phyloP scores from a whole-genome alignment of 2,888 invertebrate genomes.

The Scaptomyza tumidula region DNA sequence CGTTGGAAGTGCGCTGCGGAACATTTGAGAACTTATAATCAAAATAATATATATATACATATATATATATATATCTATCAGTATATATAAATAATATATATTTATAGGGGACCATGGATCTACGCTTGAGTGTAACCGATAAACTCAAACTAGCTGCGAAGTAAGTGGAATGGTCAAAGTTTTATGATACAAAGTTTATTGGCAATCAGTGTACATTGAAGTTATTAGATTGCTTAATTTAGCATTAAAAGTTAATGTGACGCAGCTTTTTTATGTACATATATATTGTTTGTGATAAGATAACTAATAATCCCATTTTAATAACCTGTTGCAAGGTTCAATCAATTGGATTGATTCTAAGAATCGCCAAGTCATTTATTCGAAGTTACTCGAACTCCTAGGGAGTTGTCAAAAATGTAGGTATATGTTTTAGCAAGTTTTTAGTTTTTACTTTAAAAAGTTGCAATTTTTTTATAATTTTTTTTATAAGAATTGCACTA shows the following conservation, averaged over 20 bases:
- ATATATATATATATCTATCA: constrained; percentile 2
- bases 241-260: constrained; percentile 2
- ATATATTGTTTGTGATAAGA: neutral
- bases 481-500: too few relatives aligned
- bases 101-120: constrained; percentile 32
- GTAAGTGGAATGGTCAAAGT: constrained; percentile 26
- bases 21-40: constrained; percentile 1
- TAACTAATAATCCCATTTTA: neutral
- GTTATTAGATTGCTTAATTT: constrained; percentile 4
- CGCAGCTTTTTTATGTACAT: neutral
- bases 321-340: neutral
- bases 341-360: neutral
- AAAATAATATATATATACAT: constrained; percentile 6
- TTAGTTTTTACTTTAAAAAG: too few relatives aligned
- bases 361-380: too few relatives aligned
- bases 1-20: constrained; percentile 49
- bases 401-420: too few relatives aligned
- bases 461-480: too few relatives aligned
- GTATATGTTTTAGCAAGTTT: too few relatives aligned
- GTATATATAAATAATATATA: constrained; percentile 6
- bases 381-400: too few relatives aligned
- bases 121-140: constrained; percentile 39
- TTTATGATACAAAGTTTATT: too few relatives aligned
- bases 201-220: constrained; percentile 1
- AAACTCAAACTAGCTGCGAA: constrained; percentile 46